These are phyloP conservation scores for Mormoops blainvillei DNA, from an alignment of 2,113 vertebrate genomes.

Conservation along the genomic window DNA sequence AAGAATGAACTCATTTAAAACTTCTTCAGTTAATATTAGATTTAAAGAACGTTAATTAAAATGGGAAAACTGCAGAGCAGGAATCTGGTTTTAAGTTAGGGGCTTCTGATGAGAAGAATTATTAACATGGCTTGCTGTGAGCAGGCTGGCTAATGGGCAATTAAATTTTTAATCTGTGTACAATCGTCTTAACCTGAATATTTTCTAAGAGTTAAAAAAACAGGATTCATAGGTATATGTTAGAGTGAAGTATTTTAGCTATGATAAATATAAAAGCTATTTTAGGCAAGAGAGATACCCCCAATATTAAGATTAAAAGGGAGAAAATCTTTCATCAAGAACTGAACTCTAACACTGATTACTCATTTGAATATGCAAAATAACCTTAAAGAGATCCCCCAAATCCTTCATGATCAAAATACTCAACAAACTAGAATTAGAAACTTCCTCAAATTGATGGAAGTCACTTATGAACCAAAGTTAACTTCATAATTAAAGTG, in stretches of 20 bases:
- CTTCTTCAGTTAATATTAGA: slow-evolving; percentile 48
- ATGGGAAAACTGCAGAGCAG: slow-evolving; percentile 22
- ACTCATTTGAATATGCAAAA: not conserved
- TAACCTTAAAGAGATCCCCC: not conserved
- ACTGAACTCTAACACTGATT: not conserved
- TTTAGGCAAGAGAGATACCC: not conserved
- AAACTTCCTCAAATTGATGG: not conserved
- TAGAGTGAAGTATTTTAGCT: not conserved
- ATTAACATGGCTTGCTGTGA: slow-evolving; percentile 44
- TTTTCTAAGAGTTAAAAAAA: slow-evolving; percentile 37
- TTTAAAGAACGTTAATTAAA: slow-evolving; percentile 60
- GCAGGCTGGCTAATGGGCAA: not conserved
- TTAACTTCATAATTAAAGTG: not conserved
- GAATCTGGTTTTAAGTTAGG: slow-evolving; percentile 23
- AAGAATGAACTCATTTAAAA: slow-evolving; percentile 50
- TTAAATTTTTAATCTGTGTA: slow-evolving; percentile 49
- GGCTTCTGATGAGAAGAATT: slow-evolving; percentile 59
- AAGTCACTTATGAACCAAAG: not conserved
- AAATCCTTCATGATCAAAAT: not conserved
- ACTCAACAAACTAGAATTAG: not conserved
- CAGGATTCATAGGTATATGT: not conserved
- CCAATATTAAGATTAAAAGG: not conserved
- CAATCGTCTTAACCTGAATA: slow-evolving; percentile 40
- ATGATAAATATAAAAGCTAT: not conserved
- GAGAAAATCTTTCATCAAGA: not conserved